phyloP scores from a whole-genome alignment of 2,888 invertebrate species.

The Euclidia mi region DNA sequence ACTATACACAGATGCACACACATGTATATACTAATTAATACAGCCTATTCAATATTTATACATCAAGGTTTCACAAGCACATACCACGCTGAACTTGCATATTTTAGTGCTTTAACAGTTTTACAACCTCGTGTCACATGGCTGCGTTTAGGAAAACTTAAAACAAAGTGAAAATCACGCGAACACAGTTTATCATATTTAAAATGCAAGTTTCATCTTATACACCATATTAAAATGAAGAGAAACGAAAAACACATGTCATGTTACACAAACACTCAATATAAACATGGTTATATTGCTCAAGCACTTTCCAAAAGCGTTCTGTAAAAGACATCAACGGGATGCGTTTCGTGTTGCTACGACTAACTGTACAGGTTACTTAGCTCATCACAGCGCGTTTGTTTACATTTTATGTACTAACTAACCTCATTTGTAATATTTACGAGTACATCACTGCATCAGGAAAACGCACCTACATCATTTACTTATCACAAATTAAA shows the following conservation, averaged over 20 bases:
- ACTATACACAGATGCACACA: background rate
- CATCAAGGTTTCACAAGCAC: background rate
- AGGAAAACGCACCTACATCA: background rate
- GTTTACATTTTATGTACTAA: constrained; percentile 17
- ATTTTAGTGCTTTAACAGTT: too few species aligned
- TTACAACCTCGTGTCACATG: too few species aligned
- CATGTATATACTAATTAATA: background rate
- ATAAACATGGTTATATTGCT: constrained; percentile 74
- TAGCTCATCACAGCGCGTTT: constrained; percentile 23
- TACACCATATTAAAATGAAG: constrained; percentile 67
- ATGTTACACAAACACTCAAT: constrained; percentile 68
- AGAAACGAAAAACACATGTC: constrained; percentile 66
- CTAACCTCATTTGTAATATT: constrained; percentile 15
- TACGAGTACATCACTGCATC: constrained; percentile 7
- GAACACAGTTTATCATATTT: constrained; percentile 18
- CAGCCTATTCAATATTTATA: background rate
- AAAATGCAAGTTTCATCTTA: constrained; percentile 54
- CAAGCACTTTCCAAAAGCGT: constrained; percentile 83
- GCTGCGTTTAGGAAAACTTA: background rate
- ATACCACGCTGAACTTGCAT: background rate
- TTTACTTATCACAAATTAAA: constrained; percentile 8
- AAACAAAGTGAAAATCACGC: constrained; percentile 16
- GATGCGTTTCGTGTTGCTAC: constrained; percentile 62
- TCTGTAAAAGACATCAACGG: constrained; percentile 88
- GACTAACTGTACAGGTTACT: constrained; percentile 42